Evolutionary conservation across 2,888 invertebrate species (phyloP).

Genomic region (Trypoxylon attenuatum): DNA sequence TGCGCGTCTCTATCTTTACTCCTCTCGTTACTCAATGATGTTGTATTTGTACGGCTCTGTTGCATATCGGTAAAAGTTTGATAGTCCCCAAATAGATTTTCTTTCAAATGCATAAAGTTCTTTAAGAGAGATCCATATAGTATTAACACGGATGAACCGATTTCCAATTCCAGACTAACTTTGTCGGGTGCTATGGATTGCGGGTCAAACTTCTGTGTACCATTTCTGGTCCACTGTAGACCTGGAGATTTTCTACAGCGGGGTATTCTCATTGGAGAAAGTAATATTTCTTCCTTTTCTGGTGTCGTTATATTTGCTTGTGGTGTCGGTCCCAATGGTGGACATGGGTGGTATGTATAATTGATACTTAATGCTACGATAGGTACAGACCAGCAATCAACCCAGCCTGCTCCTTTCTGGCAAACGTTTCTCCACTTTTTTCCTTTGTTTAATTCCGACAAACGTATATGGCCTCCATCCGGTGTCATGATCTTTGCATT

Average conservation of each 20-base stretch:
- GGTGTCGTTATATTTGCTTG: slow-evolving; percentile 96
- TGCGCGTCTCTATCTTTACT: slow-evolving; percentile 68
- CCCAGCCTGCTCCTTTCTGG: slow-evolving; percentile 86
- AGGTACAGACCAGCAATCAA: slow-evolving; percentile 97
- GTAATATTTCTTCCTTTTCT: slow-evolving; percentile 93
- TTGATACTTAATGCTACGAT: slow-evolving; percentile 93
- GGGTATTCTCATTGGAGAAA: slow-evolving; percentile 94
- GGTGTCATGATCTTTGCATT: slow-evolving; percentile 90
- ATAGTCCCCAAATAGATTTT: slow-evolving; percentile 98
- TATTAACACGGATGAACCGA: slow-evolving; percentile 93
- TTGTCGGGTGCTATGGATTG: slow-evolving; percentile 89
- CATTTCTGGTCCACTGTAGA: slow-evolving; percentile 81
- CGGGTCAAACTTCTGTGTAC: slow-evolving; percentile 89
- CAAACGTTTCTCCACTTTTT: slow-evolving; percentile 90
- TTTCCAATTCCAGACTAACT: slow-evolving; percentile 94
- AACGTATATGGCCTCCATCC: slow-evolving; percentile 80
- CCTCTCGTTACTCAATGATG: slow-evolving; percentile 66
- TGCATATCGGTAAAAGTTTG: slow-evolving; percentile 96
- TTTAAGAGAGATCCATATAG: slow-evolving; percentile 94
- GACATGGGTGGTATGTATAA: slow-evolving; percentile 94
- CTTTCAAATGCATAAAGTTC: slow-evolving; percentile 92
- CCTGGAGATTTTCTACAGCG: slow-evolving; percentile 84
- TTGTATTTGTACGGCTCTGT: slow-evolving; percentile 77
- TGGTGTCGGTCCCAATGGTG: slow-evolving; percentile 89
- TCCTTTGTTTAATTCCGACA: slow-evolving; percentile 76